Percentiles rank a stretch among this genome's conserved stretches.
Evolutionary conservation across 2,888 invertebrate species (phyloP).

Genomic region (Apodemia duryi): DNA sequence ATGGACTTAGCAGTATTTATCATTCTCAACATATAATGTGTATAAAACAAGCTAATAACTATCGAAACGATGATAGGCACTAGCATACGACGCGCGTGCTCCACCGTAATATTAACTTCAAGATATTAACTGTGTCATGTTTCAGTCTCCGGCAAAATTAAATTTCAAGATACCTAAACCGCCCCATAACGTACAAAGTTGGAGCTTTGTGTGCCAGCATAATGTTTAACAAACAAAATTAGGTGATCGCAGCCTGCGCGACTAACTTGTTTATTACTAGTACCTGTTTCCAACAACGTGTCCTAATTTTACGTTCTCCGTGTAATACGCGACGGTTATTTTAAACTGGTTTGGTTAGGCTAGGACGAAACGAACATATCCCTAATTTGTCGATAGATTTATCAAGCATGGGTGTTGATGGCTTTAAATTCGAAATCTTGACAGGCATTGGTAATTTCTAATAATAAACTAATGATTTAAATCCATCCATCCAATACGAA

Average conservation of each 20-base stretch:
- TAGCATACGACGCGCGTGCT: neutral
- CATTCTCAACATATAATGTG: too few species aligned
- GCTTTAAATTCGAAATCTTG: too few species aligned
- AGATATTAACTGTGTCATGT: neutral
- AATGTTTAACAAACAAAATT: constrained; percentile 31
- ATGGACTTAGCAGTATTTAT: too few species aligned
- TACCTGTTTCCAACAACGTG: constrained; percentile 10
- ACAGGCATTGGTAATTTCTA: too few species aligned
- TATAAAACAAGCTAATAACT: neutral
- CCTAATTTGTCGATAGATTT: too few species aligned
- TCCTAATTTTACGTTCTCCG: constrained; percentile 16
- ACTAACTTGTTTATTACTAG: constrained; percentile 19
- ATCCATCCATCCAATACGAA: too few species aligned
- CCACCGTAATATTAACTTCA: neutral
- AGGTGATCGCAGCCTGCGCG: constrained; percentile 24
- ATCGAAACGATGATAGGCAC: neutral
- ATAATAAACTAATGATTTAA: too few species aligned
- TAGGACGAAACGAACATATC: too few species aligned
- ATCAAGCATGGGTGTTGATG: too few species aligned
- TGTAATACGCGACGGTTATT: neutral
- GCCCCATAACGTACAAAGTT: constrained; percentile 28
- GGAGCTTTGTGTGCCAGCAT: constrained; percentile 20
- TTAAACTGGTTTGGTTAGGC: neutral
- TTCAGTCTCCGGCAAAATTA: constrained; percentile 24
- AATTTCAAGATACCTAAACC: constrained; percentile 28